phyloP scores from a whole-genome alignment of 2,797 vertebrate genomes.

The Neomorphus geoffroyi region DNA sequence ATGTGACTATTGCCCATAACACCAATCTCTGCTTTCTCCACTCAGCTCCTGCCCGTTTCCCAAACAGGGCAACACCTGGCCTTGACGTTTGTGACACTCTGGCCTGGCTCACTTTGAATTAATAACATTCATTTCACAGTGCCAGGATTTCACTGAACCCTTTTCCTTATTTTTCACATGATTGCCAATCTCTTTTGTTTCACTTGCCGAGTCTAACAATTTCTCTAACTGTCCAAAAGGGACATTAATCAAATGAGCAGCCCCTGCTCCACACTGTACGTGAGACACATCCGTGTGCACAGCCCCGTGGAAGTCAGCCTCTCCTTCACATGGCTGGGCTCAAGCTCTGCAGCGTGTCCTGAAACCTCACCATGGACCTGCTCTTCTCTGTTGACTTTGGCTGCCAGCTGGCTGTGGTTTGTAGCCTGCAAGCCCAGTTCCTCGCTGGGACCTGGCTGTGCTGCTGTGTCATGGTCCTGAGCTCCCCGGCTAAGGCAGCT shows the following conservation, averaged over 20 bases:
- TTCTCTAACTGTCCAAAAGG: conserved; percentile 40
- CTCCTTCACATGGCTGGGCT: not conserved
- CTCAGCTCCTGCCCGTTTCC: not conserved
- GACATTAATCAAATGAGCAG: conserved; percentile 38
- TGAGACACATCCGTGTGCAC: not conserved
- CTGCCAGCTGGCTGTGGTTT: not conserved
- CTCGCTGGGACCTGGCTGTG: not conserved
- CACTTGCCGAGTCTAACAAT: not conserved
- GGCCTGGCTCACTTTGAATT: conserved; percentile 12
- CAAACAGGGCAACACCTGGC: not conserved
- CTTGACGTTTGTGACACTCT: not conserved
- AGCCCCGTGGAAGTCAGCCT: not conserved
- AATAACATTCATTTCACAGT: conserved; percentile 60
- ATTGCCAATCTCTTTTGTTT: conserved; percentile 32
- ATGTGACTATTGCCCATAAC: not conserved
- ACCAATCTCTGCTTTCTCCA: not conserved
- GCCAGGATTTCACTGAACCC: conserved; percentile 47
- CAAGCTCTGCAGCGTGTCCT: fast-evolving
- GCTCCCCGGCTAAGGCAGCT: fast-evolving
- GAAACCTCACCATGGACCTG: fast-evolving
- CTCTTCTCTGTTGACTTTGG: not conserved
- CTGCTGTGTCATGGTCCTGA: not conserved
- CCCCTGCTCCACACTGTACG: not conserved
- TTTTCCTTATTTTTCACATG: conserved; percentile 56
- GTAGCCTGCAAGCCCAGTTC: fast-evolving